Evolutionary conservation across 2,888 invertebrate genomes (phyloP).

Genomic region (Helobdella robusta): DNA sequence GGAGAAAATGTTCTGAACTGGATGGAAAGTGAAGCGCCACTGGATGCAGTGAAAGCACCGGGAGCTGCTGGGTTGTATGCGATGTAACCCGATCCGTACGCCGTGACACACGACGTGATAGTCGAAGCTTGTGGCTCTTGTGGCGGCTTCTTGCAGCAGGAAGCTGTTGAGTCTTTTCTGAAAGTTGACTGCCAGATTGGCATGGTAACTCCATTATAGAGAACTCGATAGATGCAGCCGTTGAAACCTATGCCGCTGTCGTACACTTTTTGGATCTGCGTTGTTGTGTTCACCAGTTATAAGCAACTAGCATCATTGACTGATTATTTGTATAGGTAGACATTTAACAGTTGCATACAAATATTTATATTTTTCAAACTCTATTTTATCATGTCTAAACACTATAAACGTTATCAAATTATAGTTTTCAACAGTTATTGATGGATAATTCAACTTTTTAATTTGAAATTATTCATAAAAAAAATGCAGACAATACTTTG

Average conservation of each 20-base stretch:
- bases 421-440: too few relatives aligned
- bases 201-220: constrained; percentile 30
- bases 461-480: too few relatives aligned
- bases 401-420: too few relatives aligned
- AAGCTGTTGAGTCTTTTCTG: constrained; percentile 23
- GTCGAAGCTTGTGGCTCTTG: constrained; percentile 7
- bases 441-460: too few relatives aligned
- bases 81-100: constrained; percentile 36
- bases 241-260: constrained; percentile 29
- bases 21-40: constrained; percentile 29
- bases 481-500: neutral
- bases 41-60: constrained; percentile 23
- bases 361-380: too few relatives aligned
- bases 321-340: too few relatives aligned
- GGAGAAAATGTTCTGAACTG: constrained; percentile 36
- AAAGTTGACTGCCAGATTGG: constrained; percentile 35
- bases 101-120: constrained; percentile 25
- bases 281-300: too few relatives aligned
- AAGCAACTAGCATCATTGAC: too few relatives aligned
- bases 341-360: too few relatives aligned
- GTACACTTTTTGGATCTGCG: constrained; percentile 28
- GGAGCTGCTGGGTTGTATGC: neutral
- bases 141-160: constrained; percentile 34
- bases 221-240: constrained; percentile 36
- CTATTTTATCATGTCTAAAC: too few relatives aligned